Base-by-base conservation (phyloP, 2,888 invertebrate genomes). In the Hirtodrosophila confusa region DNA sequence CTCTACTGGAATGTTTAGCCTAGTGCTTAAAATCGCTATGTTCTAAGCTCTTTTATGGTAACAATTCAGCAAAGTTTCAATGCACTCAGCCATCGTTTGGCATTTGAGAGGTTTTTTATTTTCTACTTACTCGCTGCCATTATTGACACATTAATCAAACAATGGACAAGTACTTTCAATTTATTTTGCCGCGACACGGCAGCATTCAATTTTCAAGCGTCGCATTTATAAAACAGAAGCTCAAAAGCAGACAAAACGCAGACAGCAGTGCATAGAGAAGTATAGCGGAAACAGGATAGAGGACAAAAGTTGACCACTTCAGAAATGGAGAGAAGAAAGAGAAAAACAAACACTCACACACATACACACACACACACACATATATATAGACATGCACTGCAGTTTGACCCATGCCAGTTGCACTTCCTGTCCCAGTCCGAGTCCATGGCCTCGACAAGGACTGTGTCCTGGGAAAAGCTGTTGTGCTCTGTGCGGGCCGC, bases 91-190 rank as follows among this genome's bases (percentile, higher is more conserved):
- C 17, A 27, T n/a, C 23, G 27, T 27, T 27, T 4, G 27, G 35
- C 53, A 36, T 37, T 27, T 36, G 33, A 11, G 1, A 11, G 53
- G n/a, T 12, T 47, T 63, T 67, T 36, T 51, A 11, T 51, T 24
- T 35, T 41, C 35, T 51, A 12, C 51, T 49, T 51, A 40, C 55
- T 60, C 44, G 54, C 65, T 45, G 60, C 75, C 75, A 80, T 83
- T 85, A 83, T 87, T 87, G 82, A 87, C 88, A 85, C 88, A 83
- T 83, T 83, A 85, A 87, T 83, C 82, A 83, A 83, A 85, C 86
- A 83, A 83, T 78, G 82, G 86, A 72, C 78, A 78, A 82, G 82
- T 87, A 78, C 88, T 83, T 87, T 87, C 82, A 87, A 83, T 83
- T 87, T 85, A 87, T 87, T 71, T 83, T 60, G 67, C 85, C 47